Base-by-base conservation (phyloP, 2,888 invertebrate genomes). In the Galerucella pusilla region DNA sequence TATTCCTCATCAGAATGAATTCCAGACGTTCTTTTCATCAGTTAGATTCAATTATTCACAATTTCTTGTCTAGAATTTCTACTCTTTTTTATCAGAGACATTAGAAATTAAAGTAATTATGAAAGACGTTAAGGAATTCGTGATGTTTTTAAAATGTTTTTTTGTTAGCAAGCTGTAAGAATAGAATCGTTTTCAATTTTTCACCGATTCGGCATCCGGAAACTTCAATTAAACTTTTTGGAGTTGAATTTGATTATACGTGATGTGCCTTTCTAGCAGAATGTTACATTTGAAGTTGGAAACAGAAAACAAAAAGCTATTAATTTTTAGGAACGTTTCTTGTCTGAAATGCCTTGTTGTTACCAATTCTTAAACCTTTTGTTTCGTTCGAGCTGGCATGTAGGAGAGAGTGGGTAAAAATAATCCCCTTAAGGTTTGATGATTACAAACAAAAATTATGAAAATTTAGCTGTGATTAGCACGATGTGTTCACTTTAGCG, bases 141-240 rank as follows among this genome's bases (percentile, higher is more conserved):
- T 35, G 16, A 63, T 42, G 42, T 35, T 61, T 42, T 61, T 42
- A 61, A 35, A 61, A 61, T 61, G 61, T 63, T 42, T 63, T 61
- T 16, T 11, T 63, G 63, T 35, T 2, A 14, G 14, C 63, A 63
- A 42, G 63, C 1, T 63, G 14, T 63, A 63, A 63, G 63, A 42
- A 63, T n/a, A 35, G 42, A 2, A 63, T 63, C 63, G 63, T 63
- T 63, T 20, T 68, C 35, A 68, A 68, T 52, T 54, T 68, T 59
- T 67, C 6, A 52, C 52, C 12, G n/a, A 67, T 49, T 67, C 52
- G 20, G 14, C n/a, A 49, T 67, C n/a, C 52, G 54, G 52, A 67
- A 52, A 67, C 54, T 49, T 54, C 67, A 67, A 67, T 54, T 67
- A 54, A 67, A 54, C 67, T 67, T 67, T 67, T 25, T 49, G 25